Conservation (phyloP, 2,113 vertebrate species). For the Fukomys damarensis region DNA sequence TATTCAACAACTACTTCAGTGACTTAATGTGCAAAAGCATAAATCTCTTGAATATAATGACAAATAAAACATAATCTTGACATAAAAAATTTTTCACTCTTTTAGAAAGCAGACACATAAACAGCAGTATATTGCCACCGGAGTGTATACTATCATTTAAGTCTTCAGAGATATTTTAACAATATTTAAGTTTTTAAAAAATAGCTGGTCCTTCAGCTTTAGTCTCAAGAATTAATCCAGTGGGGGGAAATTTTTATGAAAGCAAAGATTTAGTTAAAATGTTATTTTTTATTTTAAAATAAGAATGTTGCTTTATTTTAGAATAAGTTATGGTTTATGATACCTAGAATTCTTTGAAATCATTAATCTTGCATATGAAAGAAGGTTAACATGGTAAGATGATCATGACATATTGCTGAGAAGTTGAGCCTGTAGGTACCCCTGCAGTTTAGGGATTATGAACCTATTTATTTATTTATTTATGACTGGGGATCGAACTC, state of each 20-base stretch:
- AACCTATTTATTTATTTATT: no score
- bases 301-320: constrained; percentile 33
- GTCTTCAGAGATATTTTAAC: constrained; percentile 30
- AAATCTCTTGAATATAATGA: constrained; percentile 11
- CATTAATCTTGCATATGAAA: background rate
- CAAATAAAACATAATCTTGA: background rate
- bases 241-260: background rate
- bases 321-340: background rate
- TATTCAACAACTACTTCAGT: background rate
- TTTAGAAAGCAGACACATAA: constrained; percentile 28
- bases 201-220: background rate
- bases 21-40: background rate
- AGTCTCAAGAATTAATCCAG: constrained; percentile 36
- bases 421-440: background rate
- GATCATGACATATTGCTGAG: background rate
- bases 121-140: background rate
- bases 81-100: background rate
- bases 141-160: background rate
- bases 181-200: constrained; percentile 13
- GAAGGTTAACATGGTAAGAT: background rate
- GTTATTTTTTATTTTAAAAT: background rate
- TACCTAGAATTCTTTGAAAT: background rate
- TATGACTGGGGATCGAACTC: no score
- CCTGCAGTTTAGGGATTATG: background rate
- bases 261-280: constrained; percentile 23